Conservation (phyloP, 2,797 vertebrate genomes). For the Serranus cabrilla region DNA sequence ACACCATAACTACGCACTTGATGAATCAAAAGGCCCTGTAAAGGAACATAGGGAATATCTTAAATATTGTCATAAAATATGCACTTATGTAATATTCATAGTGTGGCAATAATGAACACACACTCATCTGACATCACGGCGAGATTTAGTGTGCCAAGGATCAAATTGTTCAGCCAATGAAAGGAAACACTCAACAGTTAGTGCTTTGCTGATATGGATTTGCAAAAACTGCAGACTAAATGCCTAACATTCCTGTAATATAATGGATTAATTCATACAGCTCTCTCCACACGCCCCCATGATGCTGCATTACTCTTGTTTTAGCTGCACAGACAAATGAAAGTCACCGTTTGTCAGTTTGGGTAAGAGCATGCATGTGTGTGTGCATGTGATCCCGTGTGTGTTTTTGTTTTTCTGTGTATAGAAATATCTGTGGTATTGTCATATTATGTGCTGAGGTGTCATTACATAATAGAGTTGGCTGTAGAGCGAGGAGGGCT, state of each 20-base stretch:
- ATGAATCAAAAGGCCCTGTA: constrained; percentile 49
- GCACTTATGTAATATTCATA: constrained; percentile 52
- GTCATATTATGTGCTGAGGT: constrained; percentile 68
- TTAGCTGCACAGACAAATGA: constrained; percentile 25
- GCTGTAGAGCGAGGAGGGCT: constrained; percentile 10
- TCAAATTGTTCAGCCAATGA: constrained; percentile 20
- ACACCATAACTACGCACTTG: constrained; percentile 52
- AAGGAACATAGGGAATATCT: constrained; percentile 32
- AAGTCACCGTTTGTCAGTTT: constrained; percentile 26
- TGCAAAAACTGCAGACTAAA: constrained; percentile 39
- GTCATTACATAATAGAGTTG: constrained; percentile 72
- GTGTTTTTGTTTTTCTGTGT: constrained; percentile 43
- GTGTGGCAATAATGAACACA: constrained; percentile 19
- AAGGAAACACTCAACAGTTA: constrained; percentile 25
- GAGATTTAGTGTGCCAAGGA: not conserved
- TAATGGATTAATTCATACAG: constrained; percentile 58
- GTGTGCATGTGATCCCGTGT: constrained; percentile 23
- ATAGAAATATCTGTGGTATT: constrained; percentile 66
- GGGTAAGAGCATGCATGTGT: constrained; percentile 4
- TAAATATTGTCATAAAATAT: constrained; percentile 39
- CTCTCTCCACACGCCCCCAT: constrained; percentile 15
- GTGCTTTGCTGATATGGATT: constrained; percentile 25
- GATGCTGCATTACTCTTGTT: constrained; percentile 23
- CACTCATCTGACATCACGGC: not conserved
- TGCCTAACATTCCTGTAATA: constrained; percentile 55